Evolutionary conservation across 2,888 invertebrate species (phyloP).

Genomic region (Cepaea hortensis): DNA sequence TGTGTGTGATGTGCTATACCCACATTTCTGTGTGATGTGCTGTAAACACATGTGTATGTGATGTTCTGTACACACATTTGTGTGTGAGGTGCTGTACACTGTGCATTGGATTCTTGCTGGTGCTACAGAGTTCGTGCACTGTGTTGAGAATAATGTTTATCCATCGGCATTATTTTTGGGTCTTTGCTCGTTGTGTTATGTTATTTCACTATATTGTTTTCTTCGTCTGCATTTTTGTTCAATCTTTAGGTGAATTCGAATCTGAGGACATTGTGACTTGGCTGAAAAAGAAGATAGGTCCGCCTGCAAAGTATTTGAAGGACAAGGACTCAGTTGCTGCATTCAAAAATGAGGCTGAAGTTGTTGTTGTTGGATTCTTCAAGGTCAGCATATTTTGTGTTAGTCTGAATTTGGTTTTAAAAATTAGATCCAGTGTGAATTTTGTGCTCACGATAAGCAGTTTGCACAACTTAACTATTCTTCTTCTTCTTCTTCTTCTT

Average conservation of each 20-base stretch:
- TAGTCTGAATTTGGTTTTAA: neutral
- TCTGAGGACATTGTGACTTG: conserved; percentile 94
- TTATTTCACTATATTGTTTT: neutral
- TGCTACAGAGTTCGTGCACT: too few species aligned
- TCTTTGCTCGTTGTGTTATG: too few species aligned
- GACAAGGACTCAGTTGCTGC: conserved; percentile 86
- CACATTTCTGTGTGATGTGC: too few species aligned
- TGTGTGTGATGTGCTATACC: too few species aligned
- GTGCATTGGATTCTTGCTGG: too few species aligned
- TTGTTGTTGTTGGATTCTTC: conserved; percentile 83
- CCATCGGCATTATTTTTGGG: too few species aligned
- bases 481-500: too few species aligned
- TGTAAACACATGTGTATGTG: too few species aligned
- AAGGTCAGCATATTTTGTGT: conserved; percentile 63
- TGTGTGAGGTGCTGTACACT: too few species aligned
- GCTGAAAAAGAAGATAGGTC: conserved; percentile 97
- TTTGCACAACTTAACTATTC: neutral
- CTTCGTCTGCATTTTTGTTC: neutral
- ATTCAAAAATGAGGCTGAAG: conserved; percentile 87
- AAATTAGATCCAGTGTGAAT: neutral
- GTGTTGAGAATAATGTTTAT: too few species aligned
- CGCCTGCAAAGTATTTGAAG: conserved; percentile 88
- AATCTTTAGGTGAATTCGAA: conserved; percentile 87
- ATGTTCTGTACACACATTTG: too few species aligned
- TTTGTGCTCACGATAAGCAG: neutral